These are phyloP conservation scores for Antrozous pallidus DNA, from an alignment of 2,797 vertebrate species.

Conservation along the genomic window DNA sequence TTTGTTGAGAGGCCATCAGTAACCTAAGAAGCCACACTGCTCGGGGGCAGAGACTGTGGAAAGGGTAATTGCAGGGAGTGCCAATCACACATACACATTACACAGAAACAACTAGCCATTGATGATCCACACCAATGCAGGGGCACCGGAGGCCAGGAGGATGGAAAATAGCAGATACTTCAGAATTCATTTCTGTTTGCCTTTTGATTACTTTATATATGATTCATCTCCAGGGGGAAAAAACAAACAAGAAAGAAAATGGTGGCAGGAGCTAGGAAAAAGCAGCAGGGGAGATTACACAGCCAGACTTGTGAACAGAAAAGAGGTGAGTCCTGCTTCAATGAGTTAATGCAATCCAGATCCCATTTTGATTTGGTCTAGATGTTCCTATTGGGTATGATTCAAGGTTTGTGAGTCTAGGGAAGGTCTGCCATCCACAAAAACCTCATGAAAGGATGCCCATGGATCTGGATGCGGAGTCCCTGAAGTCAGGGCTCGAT, in stretches of 20 bases:
- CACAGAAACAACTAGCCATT: slow-evolving; percentile 61
- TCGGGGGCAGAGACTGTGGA: slow-evolving; percentile 77
- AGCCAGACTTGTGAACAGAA: neutral
- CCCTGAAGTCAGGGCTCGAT: neutral
- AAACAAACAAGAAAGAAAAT: neutral
- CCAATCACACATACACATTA: slow-evolving; percentile 54
- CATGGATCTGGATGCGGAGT: neutral
- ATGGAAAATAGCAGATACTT: neutral
- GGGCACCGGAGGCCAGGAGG: neutral
- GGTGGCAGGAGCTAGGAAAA: neutral
- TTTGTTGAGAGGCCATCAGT: slow-evolving; percentile 78
- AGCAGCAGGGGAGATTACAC: neutral
- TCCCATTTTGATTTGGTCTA: neutral
- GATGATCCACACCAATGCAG: neutral
- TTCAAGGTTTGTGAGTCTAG: neutral
- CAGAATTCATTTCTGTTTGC: neutral
- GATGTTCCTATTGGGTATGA: neutral
- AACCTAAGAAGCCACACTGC: slow-evolving; percentile 79
- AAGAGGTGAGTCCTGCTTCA: neutral
- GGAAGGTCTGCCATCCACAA: neutral
- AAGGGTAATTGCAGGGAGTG: slow-evolving; percentile 80
- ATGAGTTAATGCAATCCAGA: neutral
- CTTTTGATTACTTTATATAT: neutral
- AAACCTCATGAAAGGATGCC: neutral
- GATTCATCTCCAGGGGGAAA: neutral